phyloP scores from a whole-genome alignment of 2,113 vertebrate species.

The Leiothrix lutea region DNA sequence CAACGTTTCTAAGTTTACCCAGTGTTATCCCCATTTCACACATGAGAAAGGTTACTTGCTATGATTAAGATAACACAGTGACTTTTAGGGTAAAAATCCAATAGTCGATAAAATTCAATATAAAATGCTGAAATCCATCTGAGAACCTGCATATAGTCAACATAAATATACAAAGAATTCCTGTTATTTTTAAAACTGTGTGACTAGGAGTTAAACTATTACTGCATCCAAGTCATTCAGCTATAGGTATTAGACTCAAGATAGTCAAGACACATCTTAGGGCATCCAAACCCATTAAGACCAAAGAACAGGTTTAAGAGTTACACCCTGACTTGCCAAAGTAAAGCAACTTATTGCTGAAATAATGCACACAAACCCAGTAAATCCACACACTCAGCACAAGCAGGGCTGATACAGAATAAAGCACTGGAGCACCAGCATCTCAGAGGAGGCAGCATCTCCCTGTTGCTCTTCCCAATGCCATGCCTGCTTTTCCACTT shows the following conservation, averaged over 20 bases:
- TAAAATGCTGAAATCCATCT: neutral
- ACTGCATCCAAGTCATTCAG: neutral
- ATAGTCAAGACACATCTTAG: neutral
- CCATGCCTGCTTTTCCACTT: neutral
- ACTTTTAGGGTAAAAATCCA: neutral
- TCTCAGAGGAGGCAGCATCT: neutral
- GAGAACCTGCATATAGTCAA: neutral
- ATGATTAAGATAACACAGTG: neutral
- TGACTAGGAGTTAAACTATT: neutral
- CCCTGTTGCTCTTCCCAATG: neutral
- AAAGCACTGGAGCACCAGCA: neutral
- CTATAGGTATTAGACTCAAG: neutral
- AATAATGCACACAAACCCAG: neutral
- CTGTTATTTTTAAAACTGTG: neutral
- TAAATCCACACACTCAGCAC: neutral
- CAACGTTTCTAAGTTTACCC: constrained; percentile 22
- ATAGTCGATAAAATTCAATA: neutral
- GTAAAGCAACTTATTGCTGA: neutral
- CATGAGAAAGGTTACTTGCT: neutral
- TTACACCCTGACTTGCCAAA: neutral
- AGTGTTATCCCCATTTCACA: neutral
- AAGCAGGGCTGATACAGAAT: neutral
- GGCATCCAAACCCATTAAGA: neutral
- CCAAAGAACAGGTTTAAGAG: neutral
- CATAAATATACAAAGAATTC: neutral